A percentile compares a stretch with the other conserved stretches of the same genome.
Conservation (phyloP, 2,797 vertebrate species). For the Sebastes iracundus region DNA sequence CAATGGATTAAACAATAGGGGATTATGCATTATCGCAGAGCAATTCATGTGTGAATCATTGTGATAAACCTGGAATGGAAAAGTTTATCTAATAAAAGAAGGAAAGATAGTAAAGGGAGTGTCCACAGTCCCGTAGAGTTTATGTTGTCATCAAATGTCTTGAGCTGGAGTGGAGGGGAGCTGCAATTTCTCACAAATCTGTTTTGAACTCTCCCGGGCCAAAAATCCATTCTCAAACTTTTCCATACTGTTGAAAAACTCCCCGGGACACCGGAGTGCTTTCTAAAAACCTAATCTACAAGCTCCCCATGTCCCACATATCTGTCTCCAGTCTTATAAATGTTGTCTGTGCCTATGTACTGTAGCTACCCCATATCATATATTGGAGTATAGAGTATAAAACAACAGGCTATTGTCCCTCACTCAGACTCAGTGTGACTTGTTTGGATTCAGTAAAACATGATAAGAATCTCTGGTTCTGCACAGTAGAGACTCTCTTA, state of each 20-base stretch:
- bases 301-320: background rate
- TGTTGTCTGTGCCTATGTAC: background rate
- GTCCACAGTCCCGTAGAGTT: slow-evolving; percentile 10
- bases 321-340: background rate
- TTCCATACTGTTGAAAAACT: slow-evolving; percentile 28
- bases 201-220: slow-evolving; percentile 31
- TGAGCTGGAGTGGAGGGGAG: background rate
- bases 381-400: background rate
- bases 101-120: background rate
- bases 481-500: background rate
- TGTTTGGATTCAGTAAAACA: background rate
- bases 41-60: background rate
- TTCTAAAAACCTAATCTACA: slow-evolving; percentile 8
- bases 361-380: background rate
- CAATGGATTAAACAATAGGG: background rate
- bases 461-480: background rate
- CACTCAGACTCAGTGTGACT: background rate
- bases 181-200: slow-evolving; percentile 40
- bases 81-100: background rate
- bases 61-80: background rate
- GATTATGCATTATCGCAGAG: background rate
- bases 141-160: slow-evolving; percentile 25
- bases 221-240: slow-evolving; percentile 31
- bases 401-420: background rate
- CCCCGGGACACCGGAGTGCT: background rate